phyloP scores from a whole-genome alignment of 2,797 vertebrate genomes.

The Typhlichthys subterraneus region DNA sequence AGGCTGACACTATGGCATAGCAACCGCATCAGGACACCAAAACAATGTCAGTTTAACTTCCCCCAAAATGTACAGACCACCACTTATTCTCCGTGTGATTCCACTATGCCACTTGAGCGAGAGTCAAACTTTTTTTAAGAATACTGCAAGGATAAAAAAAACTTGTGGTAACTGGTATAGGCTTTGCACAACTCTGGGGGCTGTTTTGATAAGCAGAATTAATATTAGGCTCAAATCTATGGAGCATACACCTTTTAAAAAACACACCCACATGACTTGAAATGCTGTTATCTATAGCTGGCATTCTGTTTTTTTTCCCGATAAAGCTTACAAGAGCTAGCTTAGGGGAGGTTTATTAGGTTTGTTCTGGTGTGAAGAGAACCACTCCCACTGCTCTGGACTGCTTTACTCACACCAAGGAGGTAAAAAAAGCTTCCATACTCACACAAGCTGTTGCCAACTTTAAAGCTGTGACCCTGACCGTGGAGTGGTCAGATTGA shows the following conservation, averaged over 20 bases:
- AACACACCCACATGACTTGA: slow-evolving; percentile 18
- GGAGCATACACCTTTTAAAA: slow-evolving; percentile 9
- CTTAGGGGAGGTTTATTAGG: slow-evolving; percentile 23
- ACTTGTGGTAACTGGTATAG: background rate
- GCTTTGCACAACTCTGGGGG: slow-evolving; percentile 5
- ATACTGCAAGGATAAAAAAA: slow-evolving; percentile 6
- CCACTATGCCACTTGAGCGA: no score
- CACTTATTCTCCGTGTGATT: no score
- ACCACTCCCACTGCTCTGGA: background rate
- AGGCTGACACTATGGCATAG: background rate
- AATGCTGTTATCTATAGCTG: background rate
- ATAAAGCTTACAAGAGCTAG: slow-evolving; percentile 19
- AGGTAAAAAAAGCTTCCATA: no score
- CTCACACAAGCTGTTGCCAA: background rate
- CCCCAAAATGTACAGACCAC: no score
- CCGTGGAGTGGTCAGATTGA: slow-evolving; percentile 1
- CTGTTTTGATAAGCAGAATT: slow-evolving; percentile 15
- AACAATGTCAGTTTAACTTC: no score
- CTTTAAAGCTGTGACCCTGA: background rate
- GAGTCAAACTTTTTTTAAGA: background rate
- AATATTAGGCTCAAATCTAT: slow-evolving; percentile 1
- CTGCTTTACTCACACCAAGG: no score
- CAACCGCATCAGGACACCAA: no score
- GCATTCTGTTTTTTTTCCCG: slow-evolving; percentile 16
- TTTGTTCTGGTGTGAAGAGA: slow-evolving; percentile 17